Percentiles rank a stretch among this genome's conserved stretches.
These are phyloP conservation scores for human DNA, from an alignment of 2,113 vertebrate genomes.

Conservation along the genomic window GRCh38 chr1:73641001-73641500, in stretches of 20 bases:
- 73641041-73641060: background rate
- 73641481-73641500: background rate
- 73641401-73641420: background rate
- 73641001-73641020: background rate
- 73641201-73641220: background rate
- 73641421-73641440: background rate
- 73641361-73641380: conserved; percentile 9
- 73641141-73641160: background rate
- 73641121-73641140: background rate
- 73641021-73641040: background rate
- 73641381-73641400: background rate
- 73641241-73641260: conserved; percentile 4
- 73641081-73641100: background rate
- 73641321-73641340: background rate
- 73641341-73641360: background rate
- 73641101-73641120: background rate
- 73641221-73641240: background rate
- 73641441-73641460: conserved; percentile 1
- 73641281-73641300: conserved; percentile 11
- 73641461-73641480: background rate
- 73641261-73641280: background rate
- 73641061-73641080: background rate
- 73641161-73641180: background rate
- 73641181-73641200: background rate
- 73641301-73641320: background rate